Evolutionary conservation across 1,140 invertebrate genomes (phyloP), one percentile per base, ranked within the genome.

Genomic region (Ylistrum balloti): DNA sequence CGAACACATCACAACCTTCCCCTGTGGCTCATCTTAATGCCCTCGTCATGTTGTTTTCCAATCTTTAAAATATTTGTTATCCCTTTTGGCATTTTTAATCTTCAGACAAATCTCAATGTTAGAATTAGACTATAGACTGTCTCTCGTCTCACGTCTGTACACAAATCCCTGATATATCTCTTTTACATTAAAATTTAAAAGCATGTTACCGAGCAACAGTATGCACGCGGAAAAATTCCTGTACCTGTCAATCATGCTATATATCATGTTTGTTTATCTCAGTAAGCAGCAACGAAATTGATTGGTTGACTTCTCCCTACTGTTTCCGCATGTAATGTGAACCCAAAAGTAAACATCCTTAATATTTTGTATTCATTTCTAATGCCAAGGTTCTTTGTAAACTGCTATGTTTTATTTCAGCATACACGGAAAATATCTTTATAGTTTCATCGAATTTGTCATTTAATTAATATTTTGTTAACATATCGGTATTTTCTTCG

Each of bases 171-270:
- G 56, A n/a, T 74, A 74, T 22, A 74, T 74, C 56, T 74, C 56
- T n/a, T 74, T 74, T 74, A 74, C 56, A 74, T 74, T 74, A 28
- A 74, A 74, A 22, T 74, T 74, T 74, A 74, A 74, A 74, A 74
- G 56, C 56, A 74, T 74, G 56, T 74, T 74, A 74, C 56, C 11
- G 56, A 28, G 56, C 56, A 74, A 74, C n/a, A 28, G 56, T 9
- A 22, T 74, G 56, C 15, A 28, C 22, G 56, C 15, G 56, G 56
- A 74, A 74, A 74, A 3, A 74, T 74, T 74, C 56, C n/a, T 74
- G n/a, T 74, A 74, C 56, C n/a, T 74, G 56, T n/a, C 56, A 74
- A 74, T 74, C 56, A 74, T 28, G 1, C n/a, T 74, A 74, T 74
- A 74, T 74, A 74, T 74, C 56, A 74, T 74, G 56, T 74, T 74